Base-by-base conservation (phyloP, 2,113 vertebrate genomes). In the Myanophis thanlyinensis region DNA sequence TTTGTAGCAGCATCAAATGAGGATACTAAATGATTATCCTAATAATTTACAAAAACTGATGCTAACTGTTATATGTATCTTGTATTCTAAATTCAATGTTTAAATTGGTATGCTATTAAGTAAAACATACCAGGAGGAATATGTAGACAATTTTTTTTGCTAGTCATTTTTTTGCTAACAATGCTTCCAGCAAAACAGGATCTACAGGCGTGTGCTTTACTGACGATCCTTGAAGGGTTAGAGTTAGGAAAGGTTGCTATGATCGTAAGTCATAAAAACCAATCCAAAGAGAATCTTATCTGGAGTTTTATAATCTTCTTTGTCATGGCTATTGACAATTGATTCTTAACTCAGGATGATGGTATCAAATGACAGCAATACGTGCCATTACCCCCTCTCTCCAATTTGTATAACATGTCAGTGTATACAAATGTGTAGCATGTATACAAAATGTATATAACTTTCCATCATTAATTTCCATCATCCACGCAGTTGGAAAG, bases 61-160 rank as follows among this genome's bases (percentile, higher is more conserved):
- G 90, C 93, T 95, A 94, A 92, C 91, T 85, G 94, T 94, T 93
- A 96, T 95, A 94, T 95, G 84, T 92, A 93, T 20, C 6, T 93
- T 95, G 94, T 92, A 91, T 96, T 95, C 95, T 95, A 96, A 95
- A 95, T 95, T 95, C 92, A 46, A 91, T 96, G 94, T 94, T 95
- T 92, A 85, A 94, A 95, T 93, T 51, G 62, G 13, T 73, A 11
- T 46, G 88, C 87, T 92, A 88, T 88, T 22, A 23, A 88, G 46
- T 18, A 51, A 53, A 73, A 9, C 23, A 15, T 46, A 35, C 48
- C 44, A 51, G 30, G 46, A 23, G 52, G 18, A 67, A 18, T 11
- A 0, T 46, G 59, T 48, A 88, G 49, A 88, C n/a, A 49, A 5
- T 6, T 52, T 94, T 94, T 95, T 91, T 94, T 95, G 94, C 96